Percentiles rank a stretch among this genome's conserved stretches.
phyloP scores from a whole-genome alignment of 2,888 invertebrate genomes.

The Dynastes maya region DNA sequence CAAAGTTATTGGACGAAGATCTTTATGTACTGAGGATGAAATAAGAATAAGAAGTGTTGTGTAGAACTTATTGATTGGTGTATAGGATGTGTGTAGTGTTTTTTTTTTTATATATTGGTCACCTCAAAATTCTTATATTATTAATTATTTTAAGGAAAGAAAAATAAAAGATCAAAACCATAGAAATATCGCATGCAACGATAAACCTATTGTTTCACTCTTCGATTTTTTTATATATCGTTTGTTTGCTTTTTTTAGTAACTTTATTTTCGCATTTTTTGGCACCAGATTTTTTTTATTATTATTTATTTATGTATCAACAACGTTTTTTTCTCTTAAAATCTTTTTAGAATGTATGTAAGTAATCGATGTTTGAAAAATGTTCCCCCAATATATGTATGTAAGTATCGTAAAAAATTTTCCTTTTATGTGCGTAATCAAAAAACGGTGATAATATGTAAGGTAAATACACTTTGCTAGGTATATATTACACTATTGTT shows the following conservation, averaged over 20 bases:
- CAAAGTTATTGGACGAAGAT: conserved; percentile 34
- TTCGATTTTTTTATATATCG: background rate
- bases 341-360: conserved; percentile 67
- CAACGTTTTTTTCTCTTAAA: conserved; percentile 41
- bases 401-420: background rate
- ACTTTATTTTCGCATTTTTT: conserved; percentile 65
- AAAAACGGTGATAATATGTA: too few species aligned
- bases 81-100: background rate
- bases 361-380: conserved; percentile 67
- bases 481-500: too few species aligned
- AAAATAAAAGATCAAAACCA: background rate
- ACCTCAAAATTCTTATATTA: conserved; percentile 51
- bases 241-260: conserved; percentile 62
- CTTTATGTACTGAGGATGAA: conserved; percentile 57
- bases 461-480: too few species aligned
- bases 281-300: conserved; percentile 66
- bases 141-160: conserved; percentile 18
- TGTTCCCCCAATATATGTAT: conserved; percentile 66
- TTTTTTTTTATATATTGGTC: conserved; percentile 54
- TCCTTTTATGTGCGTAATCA: too few species aligned
- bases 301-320: conserved; percentile 58
- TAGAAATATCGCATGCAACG: background rate
- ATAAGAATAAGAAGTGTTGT: conserved; percentile 59
- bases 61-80: background rate
- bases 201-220: background rate